Percentiles rank a stretch among this genome's conserved stretches.
These are phyloP conservation scores for Aleiodes leptofemur DNA, from an alignment of 2,888 invertebrate species.

Conservation along the genomic window DNA sequence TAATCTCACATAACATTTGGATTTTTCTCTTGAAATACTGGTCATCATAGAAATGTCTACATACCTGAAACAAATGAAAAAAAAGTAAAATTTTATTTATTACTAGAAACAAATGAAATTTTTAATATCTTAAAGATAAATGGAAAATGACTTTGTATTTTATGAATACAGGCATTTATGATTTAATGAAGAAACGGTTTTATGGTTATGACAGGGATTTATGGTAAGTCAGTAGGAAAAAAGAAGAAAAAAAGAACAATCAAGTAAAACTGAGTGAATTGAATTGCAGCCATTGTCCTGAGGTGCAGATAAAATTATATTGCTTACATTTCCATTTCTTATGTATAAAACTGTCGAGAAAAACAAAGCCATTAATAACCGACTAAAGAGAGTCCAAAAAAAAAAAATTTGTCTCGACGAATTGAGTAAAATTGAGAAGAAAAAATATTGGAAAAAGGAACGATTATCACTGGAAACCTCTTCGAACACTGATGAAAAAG, in stretches of 20 bases:
- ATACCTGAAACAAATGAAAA: slow-evolving; percentile 64
- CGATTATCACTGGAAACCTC: slow-evolving; percentile 13
- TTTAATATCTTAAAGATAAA: neutral
- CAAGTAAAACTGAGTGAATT: slow-evolving; percentile 11
- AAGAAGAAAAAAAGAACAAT: neutral
- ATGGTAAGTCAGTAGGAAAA: neutral
- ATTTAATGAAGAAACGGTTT: slow-evolving; percentile 13
- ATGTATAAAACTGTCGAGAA: slow-evolving; percentile 11
- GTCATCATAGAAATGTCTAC: slow-evolving; percentile 51
- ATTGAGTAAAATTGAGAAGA: neutral
- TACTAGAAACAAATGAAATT: slow-evolving; percentile 4
- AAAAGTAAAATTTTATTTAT: slow-evolving; percentile 39
- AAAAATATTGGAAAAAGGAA: neutral
- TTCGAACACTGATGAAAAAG: slow-evolving; percentile 12
- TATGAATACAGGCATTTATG: neutral
- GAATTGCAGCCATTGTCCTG: neutral
- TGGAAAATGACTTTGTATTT: neutral
- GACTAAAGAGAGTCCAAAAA: neutral
- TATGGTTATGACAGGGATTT: slow-evolving; percentile 18
- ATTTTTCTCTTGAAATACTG: neutral
- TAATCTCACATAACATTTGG: slow-evolving; percentile 48
- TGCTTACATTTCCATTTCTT: neutral
- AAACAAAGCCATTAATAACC: slow-evolving; percentile 6
- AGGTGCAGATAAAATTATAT: neutral
- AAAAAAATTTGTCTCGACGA: slow-evolving; percentile 16